A percentile compares a stretch with the other conserved stretches of the same genome.
Conservation (phyloP, 2,888 invertebrate genomes). For the Mythimna impura region DNA sequence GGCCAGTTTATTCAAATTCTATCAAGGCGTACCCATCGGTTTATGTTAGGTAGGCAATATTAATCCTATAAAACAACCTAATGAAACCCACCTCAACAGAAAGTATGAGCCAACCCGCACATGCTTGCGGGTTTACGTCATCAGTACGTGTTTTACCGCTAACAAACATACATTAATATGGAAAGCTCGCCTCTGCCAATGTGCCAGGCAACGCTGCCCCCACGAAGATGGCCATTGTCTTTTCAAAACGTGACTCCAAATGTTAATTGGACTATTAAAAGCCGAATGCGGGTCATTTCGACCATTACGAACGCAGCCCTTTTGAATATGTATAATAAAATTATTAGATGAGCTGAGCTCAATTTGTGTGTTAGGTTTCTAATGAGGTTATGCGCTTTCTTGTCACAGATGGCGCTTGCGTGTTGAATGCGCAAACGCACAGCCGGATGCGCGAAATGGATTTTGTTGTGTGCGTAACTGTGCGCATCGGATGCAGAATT, state of each 20-base stretch:
- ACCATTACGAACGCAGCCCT: conserved; percentile 87
- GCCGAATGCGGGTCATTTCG: conserved; percentile 90
- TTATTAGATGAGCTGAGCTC: conserved; percentile 88
- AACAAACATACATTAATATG: conserved; percentile 91
- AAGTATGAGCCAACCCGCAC: conserved; percentile 78
- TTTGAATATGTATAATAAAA: conserved; percentile 91
- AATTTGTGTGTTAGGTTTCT: conserved; percentile 89
- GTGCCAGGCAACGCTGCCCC: conserved; percentile 89
- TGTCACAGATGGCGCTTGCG: conserved; percentile 88
- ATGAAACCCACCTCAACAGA: conserved; percentile 73
- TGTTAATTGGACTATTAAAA: conserved; percentile 90
- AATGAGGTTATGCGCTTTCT: conserved; percentile 91
- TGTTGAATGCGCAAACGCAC: conserved; percentile 85
- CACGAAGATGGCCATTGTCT: conserved; percentile 90
- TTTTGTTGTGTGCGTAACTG: conserved; percentile 85
- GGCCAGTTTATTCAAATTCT: conserved; percentile 57
- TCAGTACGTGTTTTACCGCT: conserved; percentile 89
- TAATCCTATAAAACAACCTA: conserved; percentile 64
- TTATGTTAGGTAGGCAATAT: conserved; percentile 54
- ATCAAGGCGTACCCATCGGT: conserved; percentile 35
- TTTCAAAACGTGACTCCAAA: conserved; percentile 89
- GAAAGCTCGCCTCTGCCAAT: conserved; percentile 87
- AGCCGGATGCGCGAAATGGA: conserved; percentile 90
- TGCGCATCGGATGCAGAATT: conserved; percentile 82
- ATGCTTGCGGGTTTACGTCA: conserved; percentile 86